Evolutionary conservation across 1,140 invertebrate species (phyloP).

Genomic region (Drosophila suzukii): DNA sequence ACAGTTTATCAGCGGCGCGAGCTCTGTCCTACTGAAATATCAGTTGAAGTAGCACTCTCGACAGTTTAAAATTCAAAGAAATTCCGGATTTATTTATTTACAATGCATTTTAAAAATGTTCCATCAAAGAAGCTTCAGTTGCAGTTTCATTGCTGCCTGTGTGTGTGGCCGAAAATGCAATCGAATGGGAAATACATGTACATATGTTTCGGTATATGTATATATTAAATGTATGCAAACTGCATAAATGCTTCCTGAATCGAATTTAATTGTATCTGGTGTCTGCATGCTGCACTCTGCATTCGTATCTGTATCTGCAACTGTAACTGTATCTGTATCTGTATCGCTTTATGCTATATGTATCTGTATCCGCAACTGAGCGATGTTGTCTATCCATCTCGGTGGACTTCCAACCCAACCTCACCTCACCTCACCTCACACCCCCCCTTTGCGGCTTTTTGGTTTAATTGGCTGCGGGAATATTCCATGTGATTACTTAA

Average conservation of each 20-base stretch:
- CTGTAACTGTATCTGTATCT: slow-evolving; percentile 15
- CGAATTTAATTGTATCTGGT: slow-evolving; percentile 80
- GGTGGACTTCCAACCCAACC: slow-evolving; percentile 27
- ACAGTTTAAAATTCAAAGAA: slow-evolving; percentile 32
- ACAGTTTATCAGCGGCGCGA: no score
- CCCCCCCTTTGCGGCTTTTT: slow-evolving; percentile 62
- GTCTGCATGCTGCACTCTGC: slow-evolving; percentile 34
- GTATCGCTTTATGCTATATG: slow-evolving; percentile 21
- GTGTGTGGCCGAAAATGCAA: slow-evolving; percentile 11
- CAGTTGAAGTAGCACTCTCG: slow-evolving; percentile 8
- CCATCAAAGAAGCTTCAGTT: slow-evolving; percentile 49
- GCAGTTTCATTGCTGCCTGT: slow-evolving; percentile 19
- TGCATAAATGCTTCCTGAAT: slow-evolving; percentile 80
- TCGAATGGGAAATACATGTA: slow-evolving; percentile 14
- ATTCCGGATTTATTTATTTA: slow-evolving; percentile 28
- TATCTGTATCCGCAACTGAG: slow-evolving; percentile 31
- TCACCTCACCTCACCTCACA: no score
- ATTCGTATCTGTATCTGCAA: slow-evolving; percentile 36
- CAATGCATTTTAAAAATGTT: slow-evolving; percentile 25
- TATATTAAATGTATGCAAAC: slow-evolving; percentile 55
- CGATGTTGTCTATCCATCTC: slow-evolving; percentile 70
- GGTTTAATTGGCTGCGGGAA: slow-evolving; percentile 81
- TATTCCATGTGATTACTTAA: slow-evolving; percentile 82
- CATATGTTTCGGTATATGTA: slow-evolving; percentile 25
- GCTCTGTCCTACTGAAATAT: not conserved